Evolutionary conservation across 2,113 vertebrate genomes (phyloP).

Genomic region (Meles meles): DNA sequence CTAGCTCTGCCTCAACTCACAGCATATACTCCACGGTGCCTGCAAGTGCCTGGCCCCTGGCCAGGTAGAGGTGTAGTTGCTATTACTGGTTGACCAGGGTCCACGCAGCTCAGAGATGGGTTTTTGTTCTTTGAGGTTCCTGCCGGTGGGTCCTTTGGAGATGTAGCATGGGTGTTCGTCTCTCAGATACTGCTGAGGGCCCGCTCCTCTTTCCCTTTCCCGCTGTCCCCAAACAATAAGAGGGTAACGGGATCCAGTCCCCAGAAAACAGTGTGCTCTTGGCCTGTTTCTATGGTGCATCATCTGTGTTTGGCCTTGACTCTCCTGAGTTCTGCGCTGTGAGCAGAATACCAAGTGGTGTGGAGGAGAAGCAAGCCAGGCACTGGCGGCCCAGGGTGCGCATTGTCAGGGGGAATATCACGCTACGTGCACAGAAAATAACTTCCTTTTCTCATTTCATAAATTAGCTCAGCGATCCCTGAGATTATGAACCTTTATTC

Average conservation of each 20-base stretch:
- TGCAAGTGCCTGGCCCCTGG: background rate
- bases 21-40: fast-evolving
- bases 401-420: constrained; percentile 68
- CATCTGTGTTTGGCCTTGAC: constrained; percentile 79
- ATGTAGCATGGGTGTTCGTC: background rate
- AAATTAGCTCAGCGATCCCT: constrained; percentile 59
- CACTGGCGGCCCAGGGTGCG: constrained; percentile 64
- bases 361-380: constrained; percentile 74
- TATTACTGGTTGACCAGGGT: background rate
- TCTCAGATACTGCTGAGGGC: background rate
- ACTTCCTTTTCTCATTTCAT: constrained; percentile 60
- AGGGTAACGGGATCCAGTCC: background rate
- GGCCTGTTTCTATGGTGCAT: constrained; percentile 18
- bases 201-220: background rate
- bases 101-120: fast-evolving
- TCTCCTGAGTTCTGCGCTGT: constrained; percentile 69
- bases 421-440: constrained; percentile 54
- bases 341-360: constrained; percentile 79
- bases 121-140: background rate
- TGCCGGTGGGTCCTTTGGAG: background rate
- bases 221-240: background rate
- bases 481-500: constrained; percentile 13
- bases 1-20: background rate
- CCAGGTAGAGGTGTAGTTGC: background rate
- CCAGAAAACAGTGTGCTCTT: background rate